phyloP scores from a whole-genome alignment of 1,140 invertebrate genomes.

The Lucilia sericata region DNA sequence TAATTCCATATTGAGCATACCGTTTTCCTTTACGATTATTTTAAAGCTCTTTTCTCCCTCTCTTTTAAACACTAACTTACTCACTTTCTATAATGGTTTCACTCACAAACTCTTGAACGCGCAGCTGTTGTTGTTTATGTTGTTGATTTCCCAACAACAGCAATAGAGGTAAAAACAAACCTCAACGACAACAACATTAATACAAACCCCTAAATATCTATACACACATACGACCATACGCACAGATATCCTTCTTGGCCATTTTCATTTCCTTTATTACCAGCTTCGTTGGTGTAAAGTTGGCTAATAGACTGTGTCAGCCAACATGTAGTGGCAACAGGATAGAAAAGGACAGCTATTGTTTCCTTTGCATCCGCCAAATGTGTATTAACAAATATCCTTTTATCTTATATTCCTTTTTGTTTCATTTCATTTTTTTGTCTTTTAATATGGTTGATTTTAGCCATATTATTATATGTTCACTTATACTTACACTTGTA shows the following conservation, averaged over 20 bases:
- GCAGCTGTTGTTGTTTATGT: slow-evolving; percentile 33
- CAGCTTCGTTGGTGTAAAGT: slow-evolving; percentile 2
- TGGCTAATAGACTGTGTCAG: not conserved
- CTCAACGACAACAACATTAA: not conserved
- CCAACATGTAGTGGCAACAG: not conserved
- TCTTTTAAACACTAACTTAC: not conserved
- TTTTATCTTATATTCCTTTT: slow-evolving; percentile 1
- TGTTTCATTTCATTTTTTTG: not conserved
- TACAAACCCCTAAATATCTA: not conserved
- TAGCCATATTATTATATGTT: slow-evolving; percentile 5
- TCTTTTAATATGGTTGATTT: slow-evolving; percentile 18
- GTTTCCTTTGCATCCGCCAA: not conserved
- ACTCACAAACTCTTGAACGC: slow-evolving; percentile 27
- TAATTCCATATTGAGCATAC: not conserved
- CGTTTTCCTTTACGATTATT: no score
- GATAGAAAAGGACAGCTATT: slow-evolving; percentile 17
- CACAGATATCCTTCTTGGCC: not conserved
- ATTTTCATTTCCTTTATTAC: slow-evolving; percentile 5
- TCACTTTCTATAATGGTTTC: not conserved
- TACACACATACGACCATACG: not conserved
- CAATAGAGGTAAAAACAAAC: not conserved
- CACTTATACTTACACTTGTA: slow-evolving; percentile 6
- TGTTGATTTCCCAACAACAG: slow-evolving; percentile 21
- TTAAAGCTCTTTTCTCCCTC: no score
- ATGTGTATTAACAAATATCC: not conserved